Conservation (phyloP, 2,113 vertebrate species). For the Paracanthobrama guichenoti region DNA sequence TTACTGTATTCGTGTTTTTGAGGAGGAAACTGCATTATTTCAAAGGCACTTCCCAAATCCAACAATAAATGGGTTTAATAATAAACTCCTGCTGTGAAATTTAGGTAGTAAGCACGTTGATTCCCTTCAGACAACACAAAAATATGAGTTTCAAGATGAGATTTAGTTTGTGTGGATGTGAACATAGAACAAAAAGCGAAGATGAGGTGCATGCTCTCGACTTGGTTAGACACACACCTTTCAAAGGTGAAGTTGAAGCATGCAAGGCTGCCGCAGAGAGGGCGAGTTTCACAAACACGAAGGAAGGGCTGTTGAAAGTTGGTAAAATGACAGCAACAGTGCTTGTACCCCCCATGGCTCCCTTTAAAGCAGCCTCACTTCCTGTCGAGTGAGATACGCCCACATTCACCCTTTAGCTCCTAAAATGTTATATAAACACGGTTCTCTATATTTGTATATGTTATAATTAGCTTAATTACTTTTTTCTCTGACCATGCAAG, state of each 20-base stretch:
- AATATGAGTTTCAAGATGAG: slow-evolving; percentile 31
- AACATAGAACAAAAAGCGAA: slow-evolving; percentile 43
- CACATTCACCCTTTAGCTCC: slow-evolving; percentile 32
- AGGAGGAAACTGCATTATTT: slow-evolving; percentile 63
- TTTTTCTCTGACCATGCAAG: slow-evolving; percentile 84
- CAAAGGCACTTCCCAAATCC: slow-evolving; percentile 76
- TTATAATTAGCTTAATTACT: slow-evolving; percentile 71
- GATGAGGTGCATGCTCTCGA: slow-evolving; percentile 25
- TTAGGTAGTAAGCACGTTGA: slow-evolving; percentile 57
- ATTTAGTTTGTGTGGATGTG: slow-evolving; percentile 54
- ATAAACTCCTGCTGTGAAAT: slow-evolving; percentile 58
- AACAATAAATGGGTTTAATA: slow-evolving; percentile 63
- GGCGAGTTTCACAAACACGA: not conserved
- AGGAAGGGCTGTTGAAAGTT: not conserved
- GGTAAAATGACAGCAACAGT: slow-evolving; percentile 34
- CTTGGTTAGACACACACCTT: not conserved
- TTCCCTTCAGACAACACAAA: slow-evolving; percentile 51
- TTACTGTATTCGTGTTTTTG: slow-evolving; percentile 27
- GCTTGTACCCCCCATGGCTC: slow-evolving; percentile 40
- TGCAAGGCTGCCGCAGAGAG: slow-evolving; percentile 37
- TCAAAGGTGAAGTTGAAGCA: slow-evolving; percentile 16
- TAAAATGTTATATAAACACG: slow-evolving; percentile 71
- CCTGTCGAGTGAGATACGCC: slow-evolving; percentile 9
- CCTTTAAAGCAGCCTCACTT: slow-evolving; percentile 38
- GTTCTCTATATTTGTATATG: slow-evolving; percentile 70